phyloP scores from a whole-genome alignment of 2,888 invertebrate species.

The Scaptomyza parva region DNA sequence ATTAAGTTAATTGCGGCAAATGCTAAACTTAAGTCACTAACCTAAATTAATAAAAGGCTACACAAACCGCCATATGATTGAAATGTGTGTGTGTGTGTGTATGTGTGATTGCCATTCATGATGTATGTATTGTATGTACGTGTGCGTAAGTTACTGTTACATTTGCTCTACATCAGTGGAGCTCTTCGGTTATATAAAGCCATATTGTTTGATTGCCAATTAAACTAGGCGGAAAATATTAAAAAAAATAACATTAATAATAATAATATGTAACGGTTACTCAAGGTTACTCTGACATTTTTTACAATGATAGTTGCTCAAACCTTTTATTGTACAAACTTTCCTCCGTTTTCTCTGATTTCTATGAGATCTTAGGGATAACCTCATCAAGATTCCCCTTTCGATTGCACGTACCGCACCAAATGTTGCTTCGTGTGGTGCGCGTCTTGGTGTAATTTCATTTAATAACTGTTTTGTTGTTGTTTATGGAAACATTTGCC shows the following conservation, averaged over 20 bases:
- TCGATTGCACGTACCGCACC: conserved; percentile 42
- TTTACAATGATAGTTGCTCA: neutral
- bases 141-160: neutral
- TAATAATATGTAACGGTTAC: too few relatives aligned
- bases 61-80: conserved; percentile 32
- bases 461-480: conserved; percentile 78
- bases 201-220: neutral
- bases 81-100: conserved; percentile 15
- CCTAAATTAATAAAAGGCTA: conserved; percentile 76
- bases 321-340: neutral
- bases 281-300: too few relatives aligned
- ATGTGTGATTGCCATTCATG: conserved; percentile 24
- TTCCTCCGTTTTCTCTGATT: neutral
- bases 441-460: conserved; percentile 67
- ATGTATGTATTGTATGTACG: conserved; percentile 12
- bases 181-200: neutral
- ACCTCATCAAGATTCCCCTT: neutral
- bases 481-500: conserved; percentile 72
- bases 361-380: neutral
- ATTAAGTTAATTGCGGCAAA: conserved; percentile 82
- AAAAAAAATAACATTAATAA: too few relatives aligned
- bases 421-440: conserved; percentile 46
- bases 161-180: conserved; percentile 23
- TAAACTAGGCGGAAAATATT: neutral
- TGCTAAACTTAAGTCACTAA: conserved; percentile 78